Base-by-base conservation (phyloP, 2,113 vertebrate species). In the Poeciliopsis occidentalis region DNA sequence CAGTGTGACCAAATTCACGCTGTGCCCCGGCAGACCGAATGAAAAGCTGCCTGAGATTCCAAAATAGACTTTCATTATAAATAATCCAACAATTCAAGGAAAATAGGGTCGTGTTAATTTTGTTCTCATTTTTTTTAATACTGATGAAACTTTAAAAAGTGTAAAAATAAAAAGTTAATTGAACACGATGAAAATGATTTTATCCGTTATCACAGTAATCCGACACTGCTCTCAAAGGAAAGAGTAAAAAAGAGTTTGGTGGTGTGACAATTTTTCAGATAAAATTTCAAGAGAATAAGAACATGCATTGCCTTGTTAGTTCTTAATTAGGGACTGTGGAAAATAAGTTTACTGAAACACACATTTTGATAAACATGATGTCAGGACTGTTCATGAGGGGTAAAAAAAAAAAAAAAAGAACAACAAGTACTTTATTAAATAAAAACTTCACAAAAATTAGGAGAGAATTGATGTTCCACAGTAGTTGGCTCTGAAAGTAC, bases 1-100 rank as follows among this genome's bases (percentile, higher is more conserved):
- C 27, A 68, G 32, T 19, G 29, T 19, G 44, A 82, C 11, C 22
- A 75, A 65, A 29, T 37, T 29, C 57, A 64, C 39, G n/a, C 32
- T 37, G 60, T 31, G 26, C 39, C 3, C 12, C 0, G 13, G 60
- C n/a, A 66, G 47, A 69, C 22, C 73, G 17, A 73, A 26, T 51
- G 4, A 64, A 74, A 54, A 7, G n/a, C 29, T 8, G 67, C 2
- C 19, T 32, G 29, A 5, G 15, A 41, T 12, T 26, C 11, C 29
- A 34, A 5, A 64, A 32, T 11, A 34, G 12, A 34, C 10, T 12
- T 32, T 34, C 5, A 13, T 12, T 37, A 32, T 12, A 54, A 30
- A 54, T 54, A 12, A 24, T 60, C 12, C 8, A 32, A 69, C 22
- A 69, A 12, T 29, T 7, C 24, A 15, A 22, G n/a, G 64, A 66